These are phyloP conservation scores for Loripinus fragilis DNA, from an alignment of 2,888 invertebrate genomes.

Conservation along the genomic window DNA sequence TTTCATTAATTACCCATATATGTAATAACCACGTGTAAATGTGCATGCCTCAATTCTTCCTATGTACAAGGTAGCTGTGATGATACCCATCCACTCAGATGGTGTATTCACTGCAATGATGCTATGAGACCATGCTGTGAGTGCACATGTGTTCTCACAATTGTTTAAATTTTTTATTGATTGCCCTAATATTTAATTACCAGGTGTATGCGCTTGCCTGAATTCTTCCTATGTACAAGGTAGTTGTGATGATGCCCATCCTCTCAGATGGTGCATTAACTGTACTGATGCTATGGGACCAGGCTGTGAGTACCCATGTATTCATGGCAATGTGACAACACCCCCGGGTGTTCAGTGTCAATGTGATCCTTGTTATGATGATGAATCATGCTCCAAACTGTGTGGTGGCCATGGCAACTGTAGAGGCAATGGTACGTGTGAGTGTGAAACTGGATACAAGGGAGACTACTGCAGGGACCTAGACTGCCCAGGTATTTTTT, in stretches of 20 bases:
- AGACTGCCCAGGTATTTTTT: conserved; percentile 74
- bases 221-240: conserved; percentile 9
- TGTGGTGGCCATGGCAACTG: conserved; percentile 69
- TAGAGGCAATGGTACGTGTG: conserved; percentile 55
- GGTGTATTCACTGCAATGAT: conserved; percentile 65
- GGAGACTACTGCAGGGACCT: conserved; percentile 66
- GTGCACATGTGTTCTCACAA: conserved; percentile 66
- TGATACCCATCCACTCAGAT: background rate
- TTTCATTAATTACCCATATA: no score
- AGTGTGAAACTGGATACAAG: conserved; percentile 66
- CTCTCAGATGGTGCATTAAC: conserved; percentile 58
- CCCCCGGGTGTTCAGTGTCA: conserved; percentile 60
- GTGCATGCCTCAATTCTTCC: conserved; percentile 56
- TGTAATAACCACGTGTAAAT: conserved; percentile 63
- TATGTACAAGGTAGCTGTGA: background rate
- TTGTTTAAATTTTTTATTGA: no score
- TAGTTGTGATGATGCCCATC: background rate
- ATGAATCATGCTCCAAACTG: conserved; percentile 61
- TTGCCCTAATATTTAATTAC: background rate
- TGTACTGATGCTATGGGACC: conserved; percentile 70
- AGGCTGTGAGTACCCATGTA: conserved; percentile 68
- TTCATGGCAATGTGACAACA: conserved; percentile 68
- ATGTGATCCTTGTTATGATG: conserved; percentile 71
- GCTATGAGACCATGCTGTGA: conserved; percentile 73
- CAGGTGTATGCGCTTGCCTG: conserved; percentile 67